These are phyloP conservation scores for Drosophila emarginata DNA, from an alignment of 2,888 invertebrate genomes.

Conservation along the genomic window DNA sequence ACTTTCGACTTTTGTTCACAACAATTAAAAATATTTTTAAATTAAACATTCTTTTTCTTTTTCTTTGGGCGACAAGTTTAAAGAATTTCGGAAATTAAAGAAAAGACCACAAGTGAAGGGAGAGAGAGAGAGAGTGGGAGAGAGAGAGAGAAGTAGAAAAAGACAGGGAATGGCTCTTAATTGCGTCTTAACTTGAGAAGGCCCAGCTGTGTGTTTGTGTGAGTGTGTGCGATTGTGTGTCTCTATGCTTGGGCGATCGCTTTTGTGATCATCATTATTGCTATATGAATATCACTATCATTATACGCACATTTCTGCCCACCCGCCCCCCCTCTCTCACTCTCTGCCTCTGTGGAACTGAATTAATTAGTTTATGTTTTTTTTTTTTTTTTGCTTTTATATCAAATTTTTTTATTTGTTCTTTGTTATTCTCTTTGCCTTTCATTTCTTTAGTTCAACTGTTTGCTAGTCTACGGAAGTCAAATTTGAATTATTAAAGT, in stretches of 20 bases:
- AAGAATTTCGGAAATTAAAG: constrained; percentile 5
- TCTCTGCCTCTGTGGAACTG: background rate
- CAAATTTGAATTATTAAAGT: constrained; percentile 9
- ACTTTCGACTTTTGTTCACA: background rate
- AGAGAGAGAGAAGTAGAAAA: background rate
- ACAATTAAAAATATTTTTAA: background rate
- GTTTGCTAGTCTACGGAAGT: constrained; percentile 25
- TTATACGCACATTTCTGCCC: background rate
- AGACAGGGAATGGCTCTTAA: background rate
- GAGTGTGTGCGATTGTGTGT: background rate
- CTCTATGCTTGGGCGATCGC: constrained; percentile 3
- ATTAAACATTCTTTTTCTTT: background rate
- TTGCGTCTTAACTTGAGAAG: constrained; percentile 3
- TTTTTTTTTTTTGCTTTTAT: background rate
- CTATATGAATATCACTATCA: constrained; percentile 15
- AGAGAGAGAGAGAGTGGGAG: background rate
- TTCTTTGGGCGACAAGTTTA: background rate
- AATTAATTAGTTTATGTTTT: constrained; percentile 33
- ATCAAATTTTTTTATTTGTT: constrained; percentile 2
- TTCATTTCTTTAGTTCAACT: constrained; percentile 7
- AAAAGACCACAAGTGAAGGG: background rate
- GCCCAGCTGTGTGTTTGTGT: background rate
- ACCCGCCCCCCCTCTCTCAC: background rate
- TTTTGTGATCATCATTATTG: constrained; percentile 13
- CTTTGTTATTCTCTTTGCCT: background rate